Evolutionary conservation across 2,888 invertebrate species (phyloP), one percentile per base, ranked within the genome.

Genomic region (Cryptus viduatorius): DNA sequence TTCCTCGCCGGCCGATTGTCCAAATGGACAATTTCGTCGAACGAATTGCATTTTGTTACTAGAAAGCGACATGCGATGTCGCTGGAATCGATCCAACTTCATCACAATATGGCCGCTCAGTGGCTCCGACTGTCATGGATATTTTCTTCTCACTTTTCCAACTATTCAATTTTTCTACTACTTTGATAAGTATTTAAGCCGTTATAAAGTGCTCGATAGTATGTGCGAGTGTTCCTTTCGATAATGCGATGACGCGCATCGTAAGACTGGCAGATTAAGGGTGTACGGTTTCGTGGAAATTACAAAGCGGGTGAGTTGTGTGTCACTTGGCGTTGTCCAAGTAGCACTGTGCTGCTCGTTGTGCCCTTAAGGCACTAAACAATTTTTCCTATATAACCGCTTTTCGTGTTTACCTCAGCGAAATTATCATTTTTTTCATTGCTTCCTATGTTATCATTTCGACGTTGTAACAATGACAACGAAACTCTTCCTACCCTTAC

Each of bases 21-120:
- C 53, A 37, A 37, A 37, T 5, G 56, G 8, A 53, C 7, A 12
- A 4, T 53, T 16, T 7, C 1, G 8, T 14, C 14, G 16, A 0
- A 14, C 14, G 48, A 4, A 10, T 10, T 53, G 0, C 37, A 37
- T 69, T 37, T n/a, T 31, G 65, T 50, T 73, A 42, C 73, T 10
- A 10, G 4, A 37, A 42, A 65, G 56, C 79, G 72, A 37, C 77
- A 72, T 72, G 50, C 69, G 85, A 78, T 78, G 84, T 50, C 84
- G 84, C 78, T 44, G 14, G 7, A 16, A 68, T 75, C 84, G 79
- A 78, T 77, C 68, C 65, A 79, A 71, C 84, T 64, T 79, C 86
- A 79, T 87, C 73, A 88, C 89, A 93, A 93, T 86, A 93, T 93
- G 93, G 92, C 92, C 89, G 93, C 91, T 88, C 84, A 90, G 90